phyloP scores from a whole-genome alignment of 2,113 vertebrate genomes.

The Bufo bufo region DNA sequence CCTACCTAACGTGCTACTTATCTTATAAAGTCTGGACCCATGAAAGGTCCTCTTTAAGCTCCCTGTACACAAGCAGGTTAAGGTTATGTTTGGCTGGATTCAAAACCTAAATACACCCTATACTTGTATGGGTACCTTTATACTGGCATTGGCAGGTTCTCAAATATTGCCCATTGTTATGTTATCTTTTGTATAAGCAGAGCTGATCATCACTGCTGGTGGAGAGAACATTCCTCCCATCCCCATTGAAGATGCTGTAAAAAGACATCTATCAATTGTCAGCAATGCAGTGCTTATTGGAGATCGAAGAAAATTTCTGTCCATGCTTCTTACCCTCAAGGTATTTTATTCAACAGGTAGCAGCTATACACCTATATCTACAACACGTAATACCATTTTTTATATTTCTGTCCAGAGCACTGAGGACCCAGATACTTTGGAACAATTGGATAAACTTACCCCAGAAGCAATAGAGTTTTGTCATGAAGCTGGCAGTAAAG shows the following conservation, averaged over 20 bases:
- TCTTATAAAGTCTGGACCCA: too few relatives aligned
- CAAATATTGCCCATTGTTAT: not conserved
- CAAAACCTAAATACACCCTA: not conserved
- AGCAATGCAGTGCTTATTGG: constrained; percentile 85
- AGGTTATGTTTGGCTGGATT: too few relatives aligned
- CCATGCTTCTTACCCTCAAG: constrained; percentile 86
- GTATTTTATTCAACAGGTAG: constrained; percentile 63
- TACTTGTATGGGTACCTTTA: not conserved
- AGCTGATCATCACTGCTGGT: constrained; percentile 85
- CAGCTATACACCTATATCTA: not conserved
- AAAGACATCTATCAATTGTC: constrained; percentile 80
- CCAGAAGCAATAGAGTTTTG: constrained; percentile 80
- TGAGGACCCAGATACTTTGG: constrained; percentile 76
- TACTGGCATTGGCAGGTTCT: not conserved
- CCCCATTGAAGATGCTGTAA: constrained; percentile 84
- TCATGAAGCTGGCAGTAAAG: constrained; percentile 76
- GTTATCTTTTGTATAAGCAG: constrained; percentile 64
- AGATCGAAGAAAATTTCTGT: constrained; percentile 85
- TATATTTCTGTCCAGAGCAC: constrained; percentile 70
- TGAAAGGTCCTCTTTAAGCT: too few relatives aligned
- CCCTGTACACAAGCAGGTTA: too few relatives aligned
- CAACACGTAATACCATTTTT: not conserved
- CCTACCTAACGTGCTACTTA: too few relatives aligned
- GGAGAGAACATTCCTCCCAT: constrained; percentile 85
- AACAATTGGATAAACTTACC: constrained; percentile 80